Base-by-base conservation (phyloP, 1,140 invertebrate genomes). In the Solenopsis fugax region DNA sequence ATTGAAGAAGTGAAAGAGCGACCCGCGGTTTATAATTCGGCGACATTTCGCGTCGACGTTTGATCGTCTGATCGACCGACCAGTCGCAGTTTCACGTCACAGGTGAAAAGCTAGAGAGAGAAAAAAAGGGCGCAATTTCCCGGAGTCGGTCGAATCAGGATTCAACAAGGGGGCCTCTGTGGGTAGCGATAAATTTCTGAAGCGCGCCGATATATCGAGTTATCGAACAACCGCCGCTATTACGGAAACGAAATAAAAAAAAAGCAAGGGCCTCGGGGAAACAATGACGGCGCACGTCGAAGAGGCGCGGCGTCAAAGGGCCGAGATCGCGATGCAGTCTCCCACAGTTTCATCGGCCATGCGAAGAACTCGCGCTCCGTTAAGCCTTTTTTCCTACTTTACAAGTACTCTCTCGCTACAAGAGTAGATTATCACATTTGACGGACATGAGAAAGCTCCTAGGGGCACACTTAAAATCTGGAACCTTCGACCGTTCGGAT, bases 1-100 rank as follows among this genome's bases (percentile, higher is more conserved):
- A 87, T 85, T 75, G 85, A 85, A 45, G 48, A 60, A 41, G 34
- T 12, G 9, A n/a, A 78, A 82, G 67, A 73, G 72, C 73, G 24
- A 52, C 54, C 41, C 41, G 67, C 54, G 54, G 80, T 82, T 82
- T 82, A 73, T 82, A 82, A 82, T 82, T 73, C 67, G 56, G 52
- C 24, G 67, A 48, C 67, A 50, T 73, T 60, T 41, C 37, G 21
- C n/a, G 29, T 13, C n/a, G 12, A n/a, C 45, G 18, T 58, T 45
- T 21, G 50, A 45, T 21, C 77, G 41, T 5, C 7, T 24, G 10
- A 41, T 24, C 54, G 37, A 12, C 16, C 16, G 48, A 69, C 7
- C 56, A 3, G 24, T 69, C 75, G 41, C 41, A 60, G 72, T 73
- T 72, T 85, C 29, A 6, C 21, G 50, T 2, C 24, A 21, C 45